Base-by-base conservation (phyloP, 2,888 invertebrate genomes). In the Galeruca laticollis region DNA sequence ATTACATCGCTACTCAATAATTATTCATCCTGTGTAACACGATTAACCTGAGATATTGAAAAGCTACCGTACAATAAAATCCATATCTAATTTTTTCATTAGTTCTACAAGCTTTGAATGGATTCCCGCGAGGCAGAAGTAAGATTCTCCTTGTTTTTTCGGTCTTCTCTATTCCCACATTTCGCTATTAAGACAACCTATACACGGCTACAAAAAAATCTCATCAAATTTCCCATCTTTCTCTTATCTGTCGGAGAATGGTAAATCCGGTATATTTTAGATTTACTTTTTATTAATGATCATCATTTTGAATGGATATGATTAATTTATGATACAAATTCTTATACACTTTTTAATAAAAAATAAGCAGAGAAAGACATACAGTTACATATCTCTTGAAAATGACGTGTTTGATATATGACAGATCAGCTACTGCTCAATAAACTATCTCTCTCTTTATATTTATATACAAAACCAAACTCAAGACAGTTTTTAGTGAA, bases 71-170 rank as follows among this genome's bases (percentile, higher is more conserved):
- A 78, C 78, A 78, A 80, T 81, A 80, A 81, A 80, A 80, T 79
- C 82, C 83, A 80, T 82, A 82, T 82, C 83, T 80, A 82, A 82
- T 83, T 82, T 82, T 81, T 82, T 81, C 69, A 83, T 83, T 83
- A 83, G 80, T 78, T 81, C 59, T 43, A 35, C n/a, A 56, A 33
- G 11, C 33, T 31, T 72, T 82, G 80, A 82, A 81, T 79, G 76
- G 78, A 70, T 65, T 74, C 82, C 82, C 75, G 79, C 78, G 71
- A 79, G 65, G 79, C 75, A 77, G 73, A 78, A 77, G 76, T 77
- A 73, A 73, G 74, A 69, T 67, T 69, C 71, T 60, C 64, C 62
- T 68, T 69, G 65, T 59, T 68, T 54, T n/a, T 54, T 54, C 54
- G 31, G 26, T 54, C 67, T 63, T 57, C 40, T 60, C 63, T 71